A percentile compares a stretch with the other conserved stretches of the same genome.
phyloP scores from a whole-genome alignment of 2,113 vertebrate genomes.

The Mellivora capensis region DNA sequence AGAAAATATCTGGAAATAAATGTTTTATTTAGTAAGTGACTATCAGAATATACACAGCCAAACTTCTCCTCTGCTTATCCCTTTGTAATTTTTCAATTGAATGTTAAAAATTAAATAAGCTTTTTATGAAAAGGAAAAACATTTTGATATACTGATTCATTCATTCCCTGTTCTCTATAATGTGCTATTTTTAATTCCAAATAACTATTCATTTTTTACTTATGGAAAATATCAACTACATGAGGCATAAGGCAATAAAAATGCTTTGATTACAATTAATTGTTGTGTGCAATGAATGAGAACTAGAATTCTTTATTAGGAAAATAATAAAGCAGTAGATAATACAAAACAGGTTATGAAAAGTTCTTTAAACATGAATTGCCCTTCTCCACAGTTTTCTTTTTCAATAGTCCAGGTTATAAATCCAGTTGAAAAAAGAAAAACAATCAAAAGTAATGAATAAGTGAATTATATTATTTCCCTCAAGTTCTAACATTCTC shows the following conservation, averaged over 20 bases:
- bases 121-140: background rate
- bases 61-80: background rate
- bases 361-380: constrained; percentile 49
- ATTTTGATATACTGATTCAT: background rate
- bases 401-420: constrained; percentile 56
- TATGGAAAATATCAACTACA: constrained; percentile 59
- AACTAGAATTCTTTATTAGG: constrained; percentile 41
- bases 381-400: constrained; percentile 45
- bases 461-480: constrained; percentile 28
- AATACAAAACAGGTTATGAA: constrained; percentile 47
- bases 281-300: constrained; percentile 48
- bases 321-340: constrained; percentile 46
- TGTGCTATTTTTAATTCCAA: constrained; percentile 25
- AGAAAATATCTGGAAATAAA: background rate
- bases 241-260: constrained; percentile 52
- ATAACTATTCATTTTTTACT: background rate
- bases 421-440: background rate
- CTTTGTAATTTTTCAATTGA: constrained; percentile 8
- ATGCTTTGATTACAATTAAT: constrained; percentile 62
- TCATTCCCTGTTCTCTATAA: background rate
- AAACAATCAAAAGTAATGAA: constrained; percentile 52
- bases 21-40: constrained; percentile 17
- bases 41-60: background rate
- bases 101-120: background rate
- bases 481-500: background rate